Percentiles rank a stretch among this genome's conserved stretches.
These are phyloP conservation scores for Drosophila quinaria DNA, from an alignment of 2,888 invertebrate species.

Conservation along the genomic window DNA sequence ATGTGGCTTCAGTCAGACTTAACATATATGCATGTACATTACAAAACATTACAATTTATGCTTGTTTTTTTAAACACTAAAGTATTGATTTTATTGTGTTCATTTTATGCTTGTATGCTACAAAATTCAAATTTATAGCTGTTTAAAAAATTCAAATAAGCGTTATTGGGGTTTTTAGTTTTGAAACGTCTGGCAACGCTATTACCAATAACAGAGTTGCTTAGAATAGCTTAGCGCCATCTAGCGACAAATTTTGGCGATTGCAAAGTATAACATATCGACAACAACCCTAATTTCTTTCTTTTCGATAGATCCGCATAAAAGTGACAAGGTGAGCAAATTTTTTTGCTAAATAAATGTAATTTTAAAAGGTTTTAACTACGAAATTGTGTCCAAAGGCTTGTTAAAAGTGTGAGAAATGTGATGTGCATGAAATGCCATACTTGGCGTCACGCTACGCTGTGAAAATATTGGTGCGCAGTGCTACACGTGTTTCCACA, in stretches of 20 bases:
- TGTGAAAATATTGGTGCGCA: conserved; percentile 19
- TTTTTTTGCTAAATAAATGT: conserved; percentile 57
- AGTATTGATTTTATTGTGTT: not conserved
- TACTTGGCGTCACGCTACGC: not conserved
- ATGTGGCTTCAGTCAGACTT: conserved; percentile 67
- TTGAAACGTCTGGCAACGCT: conserved; percentile 33
- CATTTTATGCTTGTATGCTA: not conserved
- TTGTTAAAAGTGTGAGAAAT: conserved; percentile 4
- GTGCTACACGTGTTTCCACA: conserved; percentile 80
- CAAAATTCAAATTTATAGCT: not conserved
- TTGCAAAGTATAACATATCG: conserved; percentile 27
- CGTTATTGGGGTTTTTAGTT: not conserved
- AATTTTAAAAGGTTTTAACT: conserved; percentile 26
- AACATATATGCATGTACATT: no score
- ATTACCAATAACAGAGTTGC: conserved; percentile 18
- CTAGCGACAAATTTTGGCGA: conserved; percentile 8
- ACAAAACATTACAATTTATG: not conserved
- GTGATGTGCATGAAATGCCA: conserved; percentile 32
- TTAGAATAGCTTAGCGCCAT: conserved; percentile 11
- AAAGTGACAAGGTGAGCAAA: conserved; percentile 84
- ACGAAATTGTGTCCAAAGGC: conserved; percentile 15
- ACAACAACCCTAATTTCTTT: conserved; percentile 74
- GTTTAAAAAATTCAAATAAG: not conserved
- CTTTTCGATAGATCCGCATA: conserved; percentile 83
- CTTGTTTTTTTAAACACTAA: not conserved